Percentiles rank a stretch among this genome's conserved stretches.
These are phyloP conservation scores for Cancer borealis DNA, from an alignment of 2,888 invertebrate species.

Conservation along the genomic window DNA sequence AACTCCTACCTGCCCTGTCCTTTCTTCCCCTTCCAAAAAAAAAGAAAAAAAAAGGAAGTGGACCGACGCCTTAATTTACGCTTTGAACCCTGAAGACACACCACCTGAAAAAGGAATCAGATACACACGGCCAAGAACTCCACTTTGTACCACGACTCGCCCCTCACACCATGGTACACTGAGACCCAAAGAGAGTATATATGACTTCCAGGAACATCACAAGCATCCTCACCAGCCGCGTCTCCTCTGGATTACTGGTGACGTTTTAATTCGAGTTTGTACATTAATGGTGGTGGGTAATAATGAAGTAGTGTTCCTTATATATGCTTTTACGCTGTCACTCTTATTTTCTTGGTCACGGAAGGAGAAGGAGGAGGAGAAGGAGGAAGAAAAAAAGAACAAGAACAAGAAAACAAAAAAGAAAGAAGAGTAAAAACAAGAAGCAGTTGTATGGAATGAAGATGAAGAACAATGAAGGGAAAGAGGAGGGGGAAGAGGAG, in stretches of 20 bases:
- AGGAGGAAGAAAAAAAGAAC: background rate
- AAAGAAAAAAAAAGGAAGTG: background rate
- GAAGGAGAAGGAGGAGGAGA: background rate
- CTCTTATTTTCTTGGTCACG: constrained; percentile 13
- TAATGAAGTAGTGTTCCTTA: background rate
- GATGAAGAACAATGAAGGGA: background rate
- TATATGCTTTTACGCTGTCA: background rate
- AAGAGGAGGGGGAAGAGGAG: background rate
- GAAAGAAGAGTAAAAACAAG: background rate
- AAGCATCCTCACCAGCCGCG: background rate
- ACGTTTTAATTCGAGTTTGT: background rate
- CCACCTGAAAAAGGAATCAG: constrained; percentile 7
- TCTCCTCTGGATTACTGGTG: background rate
- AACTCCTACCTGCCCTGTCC: background rate
- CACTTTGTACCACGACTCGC: background rate
- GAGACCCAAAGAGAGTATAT: background rate
- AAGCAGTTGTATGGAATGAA: background rate
- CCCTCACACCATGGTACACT: background rate
- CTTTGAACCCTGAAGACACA: background rate
- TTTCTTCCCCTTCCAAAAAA: background rate
- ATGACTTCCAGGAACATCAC: background rate
- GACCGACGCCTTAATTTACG: constrained; percentile 18
- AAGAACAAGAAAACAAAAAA: background rate
- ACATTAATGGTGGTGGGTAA: background rate
- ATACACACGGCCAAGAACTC: background rate